phyloP scores from a whole-genome alignment of 2,113 vertebrate species.

The Otus sunia region DNA sequence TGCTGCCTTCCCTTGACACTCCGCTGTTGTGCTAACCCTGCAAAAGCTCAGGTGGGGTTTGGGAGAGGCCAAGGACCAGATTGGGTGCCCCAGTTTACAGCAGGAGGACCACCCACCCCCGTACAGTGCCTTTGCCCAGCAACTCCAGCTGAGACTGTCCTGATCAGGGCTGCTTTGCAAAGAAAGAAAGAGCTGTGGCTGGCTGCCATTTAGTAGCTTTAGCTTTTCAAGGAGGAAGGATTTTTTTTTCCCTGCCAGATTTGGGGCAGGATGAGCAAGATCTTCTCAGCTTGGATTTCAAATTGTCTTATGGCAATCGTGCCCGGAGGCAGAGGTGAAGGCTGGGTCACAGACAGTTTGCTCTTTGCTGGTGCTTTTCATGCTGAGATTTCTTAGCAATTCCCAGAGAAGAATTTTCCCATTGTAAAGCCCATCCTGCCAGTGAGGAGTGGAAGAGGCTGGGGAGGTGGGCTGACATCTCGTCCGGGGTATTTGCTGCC shows the following conservation, averaged over 20 bases:
- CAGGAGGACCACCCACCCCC: not conserved
- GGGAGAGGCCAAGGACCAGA: not conserved
- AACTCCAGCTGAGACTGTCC: not conserved
- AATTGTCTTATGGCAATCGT: not conserved
- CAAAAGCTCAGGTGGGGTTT: not conserved
- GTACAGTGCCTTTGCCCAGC: not conserved
- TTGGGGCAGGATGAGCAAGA: not conserved
- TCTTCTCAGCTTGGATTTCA: conserved; percentile 11
- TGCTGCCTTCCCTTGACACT: not conserved
- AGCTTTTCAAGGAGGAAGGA: not conserved
- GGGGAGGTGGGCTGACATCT: not conserved
- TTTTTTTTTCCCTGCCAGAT: not conserved
- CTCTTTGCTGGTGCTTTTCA: not conserved
- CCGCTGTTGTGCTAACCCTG: not conserved
- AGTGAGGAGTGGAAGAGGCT: not conserved
- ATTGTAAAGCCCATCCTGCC: not conserved
- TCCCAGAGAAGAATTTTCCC: not conserved
- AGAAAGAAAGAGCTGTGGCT: not conserved
- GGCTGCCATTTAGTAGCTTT: not conserved
- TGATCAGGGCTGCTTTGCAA: not conserved
- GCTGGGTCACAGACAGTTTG: not conserved
- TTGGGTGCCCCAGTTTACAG: not conserved
- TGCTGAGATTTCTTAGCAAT: not conserved
- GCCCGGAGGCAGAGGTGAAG: not conserved
- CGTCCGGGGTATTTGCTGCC: not conserved